phyloP scores from a whole-genome alignment of 2,113 vertebrate species.

The Pollimyrus isidori region DNA sequence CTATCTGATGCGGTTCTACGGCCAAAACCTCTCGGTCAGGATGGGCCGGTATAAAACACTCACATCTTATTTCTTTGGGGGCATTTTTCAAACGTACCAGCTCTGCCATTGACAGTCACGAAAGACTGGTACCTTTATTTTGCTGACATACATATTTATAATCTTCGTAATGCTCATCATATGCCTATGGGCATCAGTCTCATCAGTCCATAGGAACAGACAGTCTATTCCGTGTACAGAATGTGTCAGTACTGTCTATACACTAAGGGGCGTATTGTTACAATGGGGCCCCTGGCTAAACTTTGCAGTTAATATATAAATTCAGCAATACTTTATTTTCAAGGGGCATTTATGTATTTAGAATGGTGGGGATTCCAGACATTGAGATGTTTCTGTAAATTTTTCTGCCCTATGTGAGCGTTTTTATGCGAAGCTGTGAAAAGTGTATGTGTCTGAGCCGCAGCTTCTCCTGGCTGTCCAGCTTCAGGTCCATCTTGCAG shows the following conservation, averaged over 20 bases:
- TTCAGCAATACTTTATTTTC: background rate
- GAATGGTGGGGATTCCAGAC: background rate
- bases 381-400: background rate
- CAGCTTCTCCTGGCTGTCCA: slow-evolving; percentile 34
- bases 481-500: slow-evolving; percentile 79
- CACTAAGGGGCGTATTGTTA: background rate
- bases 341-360: background rate
- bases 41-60: slow-evolving; percentile 71
- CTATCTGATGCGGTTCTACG: slow-evolving; percentile 75
- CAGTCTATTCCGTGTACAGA: background rate
- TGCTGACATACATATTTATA: background rate
- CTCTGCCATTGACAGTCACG: background rate
- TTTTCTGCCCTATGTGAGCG: background rate
- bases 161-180: background rate
- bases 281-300: background rate
- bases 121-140: background rate
- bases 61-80: background rate
- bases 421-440: background rate
- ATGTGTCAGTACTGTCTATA: background rate
- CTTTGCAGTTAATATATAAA: background rate
- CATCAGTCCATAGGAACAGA: background rate
- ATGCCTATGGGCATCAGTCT: background rate
- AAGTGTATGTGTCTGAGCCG: background rate
- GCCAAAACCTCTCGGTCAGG: slow-evolving; percentile 81
- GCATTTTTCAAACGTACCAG: background rate